phyloP scores from a whole-genome alignment of 2,888 invertebrate genomes.

The Harpalus rubripes region DNA sequence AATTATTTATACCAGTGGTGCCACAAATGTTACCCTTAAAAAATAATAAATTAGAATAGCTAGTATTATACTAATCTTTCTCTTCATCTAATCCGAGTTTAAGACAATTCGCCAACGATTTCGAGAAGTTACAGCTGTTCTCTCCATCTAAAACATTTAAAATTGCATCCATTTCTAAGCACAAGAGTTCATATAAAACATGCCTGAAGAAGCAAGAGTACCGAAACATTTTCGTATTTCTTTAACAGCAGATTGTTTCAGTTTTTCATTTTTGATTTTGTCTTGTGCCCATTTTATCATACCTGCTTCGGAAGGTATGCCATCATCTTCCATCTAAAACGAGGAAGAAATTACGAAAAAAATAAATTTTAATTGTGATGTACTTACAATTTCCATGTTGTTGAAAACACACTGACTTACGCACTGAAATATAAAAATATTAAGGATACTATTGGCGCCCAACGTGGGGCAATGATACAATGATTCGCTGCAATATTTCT shows the following conservation, averaged over 20 bases:
- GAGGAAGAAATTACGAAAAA: background rate
- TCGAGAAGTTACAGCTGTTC: constrained; percentile 75
- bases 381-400: constrained; percentile 75
- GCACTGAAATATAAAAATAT: constrained; percentile 72
- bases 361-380: background rate
- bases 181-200: constrained; percentile 71
- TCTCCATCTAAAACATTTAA: constrained; percentile 73
- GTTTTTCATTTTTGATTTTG: constrained; percentile 74
- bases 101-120: constrained; percentile 74
- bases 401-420: constrained; percentile 76
- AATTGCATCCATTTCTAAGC: background rate
- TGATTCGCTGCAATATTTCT: no score
- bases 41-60: no score
- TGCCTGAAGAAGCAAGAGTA: constrained; percentile 74
- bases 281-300: constrained; percentile 76
- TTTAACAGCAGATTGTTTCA: constrained; percentile 73
- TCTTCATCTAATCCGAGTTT: constrained; percentile 73
- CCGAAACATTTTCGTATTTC: constrained; percentile 75
- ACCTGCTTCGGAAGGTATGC: constrained; percentile 76
- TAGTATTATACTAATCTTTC: background rate
- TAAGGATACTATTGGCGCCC: background rate
- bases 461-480: no score
- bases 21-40: no score
- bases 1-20: no score
- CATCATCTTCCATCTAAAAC: constrained; percentile 75